A percentile compares a stretch with the other conserved stretches of the same genome.
phyloP scores from a whole-genome alignment of 1,140 invertebrate genomes.

The Caenorhabditis briggsae region DNA sequence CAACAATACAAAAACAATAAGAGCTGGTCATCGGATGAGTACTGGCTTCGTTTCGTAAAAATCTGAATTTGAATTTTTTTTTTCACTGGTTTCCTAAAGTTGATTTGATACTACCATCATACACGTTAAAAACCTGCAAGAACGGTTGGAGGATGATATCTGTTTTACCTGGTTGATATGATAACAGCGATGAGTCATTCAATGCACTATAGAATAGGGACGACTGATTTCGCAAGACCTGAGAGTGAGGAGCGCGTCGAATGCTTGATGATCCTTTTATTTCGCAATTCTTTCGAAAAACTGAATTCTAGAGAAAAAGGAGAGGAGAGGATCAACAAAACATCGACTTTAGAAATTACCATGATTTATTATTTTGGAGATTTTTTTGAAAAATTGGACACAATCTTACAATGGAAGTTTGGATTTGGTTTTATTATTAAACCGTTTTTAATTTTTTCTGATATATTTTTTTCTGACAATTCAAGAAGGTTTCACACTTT shows the following conservation, averaged over 20 bases:
- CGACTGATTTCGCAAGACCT: conserved; percentile 17
- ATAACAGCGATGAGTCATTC: conserved; percentile 12
- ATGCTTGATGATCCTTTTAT: conserved; percentile 15
- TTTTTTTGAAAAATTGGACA: neutral
- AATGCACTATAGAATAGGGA: neutral
- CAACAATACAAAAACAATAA: too few relatives aligned
- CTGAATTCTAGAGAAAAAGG: neutral
- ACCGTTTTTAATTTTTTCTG: neutral
- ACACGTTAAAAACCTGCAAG: neutral
- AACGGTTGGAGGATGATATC: neutral
- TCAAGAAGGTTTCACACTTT: conserved; percentile 1
- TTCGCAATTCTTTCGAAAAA: conserved; percentile 33
- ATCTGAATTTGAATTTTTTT: neutral
- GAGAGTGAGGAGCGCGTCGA: conserved; percentile 1
- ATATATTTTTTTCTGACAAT: conserved; percentile 14
- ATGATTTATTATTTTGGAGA: neutral
- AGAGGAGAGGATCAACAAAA: conserved; percentile 34
- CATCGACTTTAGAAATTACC: conserved; percentile 12
- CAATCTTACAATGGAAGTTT: neutral
- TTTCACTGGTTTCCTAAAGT: neutral
- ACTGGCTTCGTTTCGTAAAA: too few relatives aligned
- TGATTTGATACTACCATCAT: neutral
- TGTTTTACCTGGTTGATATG: neutral
- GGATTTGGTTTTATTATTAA: neutral
- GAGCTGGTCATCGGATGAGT: too few relatives aligned